Base-by-base conservation (phyloP, 2,113 vertebrate species). In the Semicossyphus pulcher region DNA sequence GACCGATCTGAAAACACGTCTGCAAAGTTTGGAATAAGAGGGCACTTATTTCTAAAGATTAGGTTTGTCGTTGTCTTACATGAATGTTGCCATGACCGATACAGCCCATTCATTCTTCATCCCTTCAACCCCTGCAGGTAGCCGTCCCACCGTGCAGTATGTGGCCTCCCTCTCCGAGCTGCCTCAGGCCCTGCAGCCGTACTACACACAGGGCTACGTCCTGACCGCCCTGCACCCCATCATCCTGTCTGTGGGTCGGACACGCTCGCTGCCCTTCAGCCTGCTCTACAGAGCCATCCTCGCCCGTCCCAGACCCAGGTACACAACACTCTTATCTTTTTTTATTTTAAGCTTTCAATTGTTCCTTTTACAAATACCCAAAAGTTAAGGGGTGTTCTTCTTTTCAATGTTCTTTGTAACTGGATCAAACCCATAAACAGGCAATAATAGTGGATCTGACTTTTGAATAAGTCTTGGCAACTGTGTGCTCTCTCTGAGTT, bases 201-300 rank as follows among this genome's bases (percentile, higher is more conserved):
- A 97, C 87, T 99, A 99, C 89, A 95, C 92, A 9, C 94, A 94
- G 76, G 97, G 97, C 23, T 99, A 95, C 49, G 75, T 96, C 34
- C 94, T 96, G 21, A 85, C 93, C 5, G 94, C 97, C 51, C 83
- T 99, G 69, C 97, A 99, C 75, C 96, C 97, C 72, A 90, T 98
- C 59, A 91, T 98, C 72, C 94, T 98, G 57, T 95, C 96, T 0
- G 72, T 95, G 49, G 95, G 95, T 7, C 93, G 81, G 0, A 94
- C 92, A 8, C 94, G 92, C 62, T 93, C 80, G 1, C 94, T 97
- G 53, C 94, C 97, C 25, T 95, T 95, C 48, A 97, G 95, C 84
- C 92, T 95, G 78, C 94, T 98, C 3, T 99, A 99, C 86, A 92
- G 97, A 1, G 96, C 93, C 69, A 94, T 99, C 18, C 92, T 99